These are phyloP conservation scores for Protophormia terraenovae DNA, from an alignment of 2,888 invertebrate genomes.

Conservation along the genomic window DNA sequence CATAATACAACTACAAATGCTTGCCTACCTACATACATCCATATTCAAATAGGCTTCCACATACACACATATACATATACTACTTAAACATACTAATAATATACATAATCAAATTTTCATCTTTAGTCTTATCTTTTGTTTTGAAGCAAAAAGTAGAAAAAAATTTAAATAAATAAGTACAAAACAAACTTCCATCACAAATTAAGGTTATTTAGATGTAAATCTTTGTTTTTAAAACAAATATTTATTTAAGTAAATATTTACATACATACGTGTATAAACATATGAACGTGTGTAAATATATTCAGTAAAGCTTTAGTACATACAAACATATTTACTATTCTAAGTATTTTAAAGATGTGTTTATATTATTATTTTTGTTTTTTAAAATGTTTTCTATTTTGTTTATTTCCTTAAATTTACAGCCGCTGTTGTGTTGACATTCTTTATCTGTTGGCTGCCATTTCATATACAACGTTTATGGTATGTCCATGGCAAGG, in stretches of 20 bases:
- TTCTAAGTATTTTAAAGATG: not conserved
- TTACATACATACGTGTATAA: not conserved
- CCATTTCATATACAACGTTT: constrained; percentile 97
- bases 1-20: not conserved
- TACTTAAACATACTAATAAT: not conserved
- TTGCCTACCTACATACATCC: too few relatives aligned
- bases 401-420: not conserved
- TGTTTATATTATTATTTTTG: not conserved
- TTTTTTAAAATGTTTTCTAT: not conserved
- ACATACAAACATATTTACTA: not conserved
- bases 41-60: not conserved
- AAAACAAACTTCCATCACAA: constrained; percentile 12
- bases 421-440: constrained; percentile 94
- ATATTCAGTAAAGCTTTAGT: not conserved
- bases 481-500: constrained; percentile 88
- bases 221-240: constrained; percentile 30
- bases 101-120: not conserved
- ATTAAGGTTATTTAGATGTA: constrained; percentile 27
- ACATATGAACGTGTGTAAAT: not conserved
- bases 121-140: constrained; percentile 12
- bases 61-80: not conserved
- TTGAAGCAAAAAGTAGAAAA: not conserved
- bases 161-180: not conserved
- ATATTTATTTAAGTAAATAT: constrained; percentile 31
- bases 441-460: constrained; percentile 97